Base-by-base conservation (phyloP, 2,113 vertebrate genomes). In the Chauna torquata region DNA sequence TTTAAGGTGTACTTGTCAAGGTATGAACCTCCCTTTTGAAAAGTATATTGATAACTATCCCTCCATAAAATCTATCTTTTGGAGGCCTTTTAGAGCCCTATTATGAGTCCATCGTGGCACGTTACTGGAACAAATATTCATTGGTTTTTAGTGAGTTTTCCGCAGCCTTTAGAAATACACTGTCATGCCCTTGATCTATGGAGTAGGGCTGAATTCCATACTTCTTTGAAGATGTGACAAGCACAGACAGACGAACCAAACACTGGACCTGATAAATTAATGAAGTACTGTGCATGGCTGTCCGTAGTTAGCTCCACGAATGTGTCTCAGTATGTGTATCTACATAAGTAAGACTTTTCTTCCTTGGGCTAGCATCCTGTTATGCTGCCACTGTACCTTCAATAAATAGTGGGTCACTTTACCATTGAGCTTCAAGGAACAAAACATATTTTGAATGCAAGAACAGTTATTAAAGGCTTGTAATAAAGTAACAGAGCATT, bases 381-480 rank as follows among this genome's bases (percentile, higher is more conserved):
- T 94, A 89, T 45, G 55, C 54, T 91, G 75, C 84, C 64, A 66
- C 45, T 72, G 58, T 79, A 58, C 44, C 62, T 95, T 74, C 82
- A 80, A 47, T 58, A 74, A 72, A 79, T 77, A 62, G 76, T 50
- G n/a, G 78, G 89, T 91, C 74, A 90, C n/a, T 88, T 91, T 42
- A 76, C 34, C 0, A 0, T 17, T 27, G 58, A 80, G 81, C 23
- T 85, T 72, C 70, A 77, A 55, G 59, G 78, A 95, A 59, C 54
- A 76, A 85, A 96, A 58, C 32, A 5, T 61, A 77, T 66, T 86
- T 82, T 59, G 45, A 75, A 91, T 95, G 75, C 66, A 86, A 74
- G 89, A 82, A 32, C 66, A 40, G 58, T 80, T 92, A 95, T 92
- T 96, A 93, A 94, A 88, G 75, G 45, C 68, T 96, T 90, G 68